These are phyloP conservation scores for Eubasilissa splendida DNA, from an alignment of 2,888 invertebrate genomes.

Conservation along the genomic window DNA sequence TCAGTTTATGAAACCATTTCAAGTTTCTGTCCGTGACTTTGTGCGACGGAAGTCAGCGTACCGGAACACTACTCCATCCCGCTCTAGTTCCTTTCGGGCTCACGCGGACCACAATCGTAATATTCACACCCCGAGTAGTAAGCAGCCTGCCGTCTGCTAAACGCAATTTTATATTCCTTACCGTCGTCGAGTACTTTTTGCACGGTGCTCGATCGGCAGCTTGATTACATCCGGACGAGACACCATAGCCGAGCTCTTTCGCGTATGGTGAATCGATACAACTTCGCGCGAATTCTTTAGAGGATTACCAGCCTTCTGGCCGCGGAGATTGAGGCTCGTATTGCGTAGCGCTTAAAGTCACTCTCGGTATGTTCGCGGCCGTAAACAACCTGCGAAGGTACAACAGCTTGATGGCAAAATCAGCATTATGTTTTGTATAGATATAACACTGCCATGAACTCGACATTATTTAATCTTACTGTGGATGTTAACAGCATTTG, in stretches of 20 bases:
- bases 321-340: neutral
- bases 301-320: neutral
- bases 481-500: no score
- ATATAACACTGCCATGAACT: neutral
- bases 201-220: no score
- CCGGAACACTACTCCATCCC: constrained; percentile 55
- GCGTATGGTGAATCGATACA: neutral
- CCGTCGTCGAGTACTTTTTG: no score
- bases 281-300: neutral
- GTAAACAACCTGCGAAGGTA: neutral
- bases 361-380: neutral
- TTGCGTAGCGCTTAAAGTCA: neutral
- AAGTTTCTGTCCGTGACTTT: constrained; percentile 53
- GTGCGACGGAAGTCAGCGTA: constrained; percentile 45
- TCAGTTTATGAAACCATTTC: constrained; percentile 18
- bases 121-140: constrained; percentile 4
- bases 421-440: constrained; percentile 11
- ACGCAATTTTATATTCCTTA: neutral
- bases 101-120: constrained; percentile 8
- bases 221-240: no score
- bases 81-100: constrained; percentile 53
- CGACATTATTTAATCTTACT: no score
- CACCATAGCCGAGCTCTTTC: no score
- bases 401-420: constrained; percentile 4
- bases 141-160: neutral